Conservation (phyloP, 2,113 vertebrate species). For the Athene cunicularia region DNA sequence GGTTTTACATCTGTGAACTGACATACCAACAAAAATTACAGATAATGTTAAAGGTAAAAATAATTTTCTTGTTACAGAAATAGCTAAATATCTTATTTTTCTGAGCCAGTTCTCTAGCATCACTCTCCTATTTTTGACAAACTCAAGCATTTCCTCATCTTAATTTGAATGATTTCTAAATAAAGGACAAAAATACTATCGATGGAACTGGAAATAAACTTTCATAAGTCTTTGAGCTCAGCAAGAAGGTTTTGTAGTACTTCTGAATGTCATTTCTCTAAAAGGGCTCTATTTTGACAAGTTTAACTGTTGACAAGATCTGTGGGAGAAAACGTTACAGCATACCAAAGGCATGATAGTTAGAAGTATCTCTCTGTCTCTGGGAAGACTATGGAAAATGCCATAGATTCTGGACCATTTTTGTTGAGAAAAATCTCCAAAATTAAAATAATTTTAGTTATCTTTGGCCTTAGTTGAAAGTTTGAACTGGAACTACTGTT, state of each 20-base stretch:
- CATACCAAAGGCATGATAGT: not conserved
- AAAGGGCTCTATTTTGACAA: not conserved
- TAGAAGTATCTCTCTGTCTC: not conserved
- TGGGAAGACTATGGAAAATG: not conserved
- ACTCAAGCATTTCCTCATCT: not conserved
- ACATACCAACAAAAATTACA: not conserved
- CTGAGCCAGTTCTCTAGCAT: not conserved
- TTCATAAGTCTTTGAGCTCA: not conserved
- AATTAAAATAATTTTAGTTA: accelerated
- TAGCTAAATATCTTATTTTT: not conserved
- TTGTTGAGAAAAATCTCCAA: not conserved
- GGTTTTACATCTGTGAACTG: not conserved
- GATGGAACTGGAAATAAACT: not conserved
- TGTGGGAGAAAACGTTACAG: not conserved
- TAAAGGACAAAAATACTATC: not conserved
- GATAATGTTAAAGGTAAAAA: not conserved
- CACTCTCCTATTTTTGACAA: not conserved
- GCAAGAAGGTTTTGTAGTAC: not conserved
- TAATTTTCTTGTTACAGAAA: not conserved
- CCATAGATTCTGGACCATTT: accelerated
- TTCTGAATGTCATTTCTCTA: not conserved
- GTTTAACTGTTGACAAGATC: not conserved
- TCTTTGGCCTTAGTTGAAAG: not conserved
- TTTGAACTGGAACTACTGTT: not conserved
- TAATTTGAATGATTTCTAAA: not conserved